Percentiles rank a stretch among this genome's conserved stretches.
These are phyloP conservation scores for Aricia agestis DNA, from an alignment of 1,140 invertebrate species.

Conservation along the genomic window DNA sequence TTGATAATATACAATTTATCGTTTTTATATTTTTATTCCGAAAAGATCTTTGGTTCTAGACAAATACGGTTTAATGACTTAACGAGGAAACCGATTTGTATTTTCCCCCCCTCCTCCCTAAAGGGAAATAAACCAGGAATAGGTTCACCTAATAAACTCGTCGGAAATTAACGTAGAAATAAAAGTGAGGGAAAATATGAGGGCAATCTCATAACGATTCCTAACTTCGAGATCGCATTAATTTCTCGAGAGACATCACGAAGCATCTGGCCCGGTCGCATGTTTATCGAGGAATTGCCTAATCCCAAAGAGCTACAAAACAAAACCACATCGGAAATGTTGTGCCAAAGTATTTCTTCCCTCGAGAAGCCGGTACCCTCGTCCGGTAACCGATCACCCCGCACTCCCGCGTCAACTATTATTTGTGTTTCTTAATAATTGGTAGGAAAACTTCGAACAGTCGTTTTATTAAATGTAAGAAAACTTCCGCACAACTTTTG, in stretches of 20 bases:
- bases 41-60: not conserved
- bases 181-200: constrained; percentile 18
- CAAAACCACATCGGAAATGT: constrained; percentile 72
- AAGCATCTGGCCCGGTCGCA: constrained; percentile 59
- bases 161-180: constrained; percentile 3
- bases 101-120: not conserved
- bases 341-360: constrained; percentile 72
- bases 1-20: too few species aligned
- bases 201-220: constrained; percentile 34
- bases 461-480: constrained; percentile 68
- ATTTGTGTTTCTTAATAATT: constrained; percentile 73
- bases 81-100: not conserved
- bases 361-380: constrained; percentile 69
- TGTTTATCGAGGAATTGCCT: constrained; percentile 71
- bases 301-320: constrained; percentile 72
- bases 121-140: not conserved
- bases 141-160: not conserved
- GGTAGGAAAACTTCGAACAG: constrained; percentile 66
- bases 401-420: constrained; percentile 65
- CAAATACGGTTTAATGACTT: not conserved
- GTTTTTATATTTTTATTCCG: too few species aligned
- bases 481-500: constrained; percentile 57
- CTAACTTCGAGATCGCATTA: constrained; percentile 52
- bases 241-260: constrained; percentile 64
- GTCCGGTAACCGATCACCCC: constrained; percentile 72